Conservation (phyloP, 2,113 vertebrate genomes). For the Mustela lutreola region DNA sequence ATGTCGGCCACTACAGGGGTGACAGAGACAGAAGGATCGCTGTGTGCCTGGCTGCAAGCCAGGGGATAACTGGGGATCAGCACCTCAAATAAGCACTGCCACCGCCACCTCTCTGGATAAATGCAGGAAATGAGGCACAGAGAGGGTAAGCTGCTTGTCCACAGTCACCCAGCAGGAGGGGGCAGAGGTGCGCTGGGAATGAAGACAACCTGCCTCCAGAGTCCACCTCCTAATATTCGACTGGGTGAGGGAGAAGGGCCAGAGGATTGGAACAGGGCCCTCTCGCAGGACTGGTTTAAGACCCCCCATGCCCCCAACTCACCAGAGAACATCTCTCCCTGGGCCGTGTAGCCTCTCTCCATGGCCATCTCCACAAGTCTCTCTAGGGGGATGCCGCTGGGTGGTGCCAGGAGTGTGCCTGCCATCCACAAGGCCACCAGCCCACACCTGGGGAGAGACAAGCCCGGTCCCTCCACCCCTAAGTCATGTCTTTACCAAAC, state of each 20-base stretch:
- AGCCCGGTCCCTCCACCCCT: neutral
- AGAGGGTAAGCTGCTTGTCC: neutral
- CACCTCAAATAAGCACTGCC: neutral
- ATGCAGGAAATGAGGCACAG: neutral
- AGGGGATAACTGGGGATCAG: accelerated
- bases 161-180: neutral
- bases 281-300: accelerated
- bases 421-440: conserved; percentile 95
- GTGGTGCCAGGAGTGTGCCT: conserved; percentile 84
- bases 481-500: neutral
- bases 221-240: neutral
- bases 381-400: conserved; percentile 84
- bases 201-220: neutral
- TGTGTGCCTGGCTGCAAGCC: accelerated
- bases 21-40: neutral
- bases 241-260: no score
- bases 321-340: conserved; percentile 97
- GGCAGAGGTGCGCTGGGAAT: neutral
- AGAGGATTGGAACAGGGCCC: neutral
- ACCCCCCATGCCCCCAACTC: neutral
- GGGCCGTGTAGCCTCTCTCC: conserved; percentile 89
- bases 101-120: neutral
- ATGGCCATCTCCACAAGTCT: conserved; percentile 87
- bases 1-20: conserved; percentile 89
- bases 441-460: conserved; percentile 89